These are phyloP conservation scores for Cercopithecus diana DNA, from an alignment of 2,797 vertebrate genomes.

Conservation along the genomic window DNA sequence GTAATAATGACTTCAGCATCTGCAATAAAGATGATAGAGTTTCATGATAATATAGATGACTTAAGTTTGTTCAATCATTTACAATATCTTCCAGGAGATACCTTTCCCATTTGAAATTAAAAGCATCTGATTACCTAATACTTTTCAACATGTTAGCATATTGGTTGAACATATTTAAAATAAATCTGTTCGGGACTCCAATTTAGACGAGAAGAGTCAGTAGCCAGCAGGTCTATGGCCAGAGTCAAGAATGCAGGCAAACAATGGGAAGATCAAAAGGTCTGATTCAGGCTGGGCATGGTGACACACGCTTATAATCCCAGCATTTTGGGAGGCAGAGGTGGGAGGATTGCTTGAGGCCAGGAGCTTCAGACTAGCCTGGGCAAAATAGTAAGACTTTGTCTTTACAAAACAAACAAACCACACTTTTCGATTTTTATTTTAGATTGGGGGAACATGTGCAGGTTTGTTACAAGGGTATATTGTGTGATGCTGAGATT, in stretches of 20 bases:
- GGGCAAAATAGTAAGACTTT: not conserved
- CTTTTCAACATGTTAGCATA: not conserved
- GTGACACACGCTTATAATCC: not conserved
- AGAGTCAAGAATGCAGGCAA: not conserved
- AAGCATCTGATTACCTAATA: slow-evolving; percentile 36
- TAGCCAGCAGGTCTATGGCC: not conserved
- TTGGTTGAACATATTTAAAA: slow-evolving; percentile 9
- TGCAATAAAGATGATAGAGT: not conserved
- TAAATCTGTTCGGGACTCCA: slow-evolving; percentile 7
- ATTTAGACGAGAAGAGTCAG: not conserved
- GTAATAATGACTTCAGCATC: not conserved
- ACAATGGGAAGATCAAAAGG: not conserved
- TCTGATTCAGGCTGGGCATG: not conserved
- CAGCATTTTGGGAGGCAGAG: not conserved
- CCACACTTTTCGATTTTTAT: not conserved
- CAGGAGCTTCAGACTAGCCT: not conserved
- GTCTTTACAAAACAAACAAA: not conserved
- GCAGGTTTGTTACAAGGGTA: not conserved
- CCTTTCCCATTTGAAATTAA: not conserved
- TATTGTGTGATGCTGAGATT: not conserved
- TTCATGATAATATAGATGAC: not conserved
- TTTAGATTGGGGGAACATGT: not conserved
- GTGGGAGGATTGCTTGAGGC: not conserved
- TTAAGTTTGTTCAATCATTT: slow-evolving; percentile 19
- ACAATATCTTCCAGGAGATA: not conserved